A percentile compares a stretch with the other conserved stretches of the same genome.
These are phyloP conservation scores for Chouioia cunea DNA, from an alignment of 2,888 invertebrate species.

Conservation along the genomic window DNA sequence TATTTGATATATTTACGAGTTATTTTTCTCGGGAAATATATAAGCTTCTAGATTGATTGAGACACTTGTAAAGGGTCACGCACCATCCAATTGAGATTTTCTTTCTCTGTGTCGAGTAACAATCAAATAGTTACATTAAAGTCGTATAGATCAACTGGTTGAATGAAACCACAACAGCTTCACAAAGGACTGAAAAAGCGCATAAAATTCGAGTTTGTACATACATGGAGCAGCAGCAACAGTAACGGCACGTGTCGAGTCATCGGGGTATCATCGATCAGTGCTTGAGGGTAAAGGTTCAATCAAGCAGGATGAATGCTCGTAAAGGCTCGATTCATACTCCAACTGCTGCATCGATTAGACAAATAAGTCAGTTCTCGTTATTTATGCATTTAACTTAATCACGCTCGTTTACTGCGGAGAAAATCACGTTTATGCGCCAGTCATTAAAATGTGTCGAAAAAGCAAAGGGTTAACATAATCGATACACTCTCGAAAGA, in stretches of 20 bases:
- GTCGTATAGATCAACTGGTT: constrained; percentile 8
- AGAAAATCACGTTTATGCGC: background rate
- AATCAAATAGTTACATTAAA: constrained; percentile 1
- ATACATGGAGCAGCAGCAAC: background rate
- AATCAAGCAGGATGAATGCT: constrained; percentile 31
- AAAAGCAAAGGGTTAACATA: constrained; percentile 2
- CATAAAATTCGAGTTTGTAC: constrained; percentile 28
- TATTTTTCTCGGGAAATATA: too few species aligned
- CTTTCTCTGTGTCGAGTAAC: too few species aligned
- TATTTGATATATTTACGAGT: too few species aligned
- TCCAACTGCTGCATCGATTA: constrained; percentile 20
- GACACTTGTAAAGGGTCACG: too few species aligned
- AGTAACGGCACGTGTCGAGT: constrained; percentile 41
- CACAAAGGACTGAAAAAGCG: background rate
- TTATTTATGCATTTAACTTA: constrained; percentile 31
- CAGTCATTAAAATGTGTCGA: background rate
- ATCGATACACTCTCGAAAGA: constrained; percentile 11
- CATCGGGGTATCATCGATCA: constrained; percentile 49
- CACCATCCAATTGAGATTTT: too few species aligned
- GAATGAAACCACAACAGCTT: background rate
- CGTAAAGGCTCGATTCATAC: constrained; percentile 8
- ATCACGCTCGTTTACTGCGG: background rate
- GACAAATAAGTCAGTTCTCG: constrained; percentile 9
- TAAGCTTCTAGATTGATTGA: too few species aligned
- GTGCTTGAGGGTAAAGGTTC: background rate